These are phyloP conservation scores for Habroteleia sp. DNA, from an alignment of 2,888 invertebrate genomes.

Conservation along the genomic window DNA sequence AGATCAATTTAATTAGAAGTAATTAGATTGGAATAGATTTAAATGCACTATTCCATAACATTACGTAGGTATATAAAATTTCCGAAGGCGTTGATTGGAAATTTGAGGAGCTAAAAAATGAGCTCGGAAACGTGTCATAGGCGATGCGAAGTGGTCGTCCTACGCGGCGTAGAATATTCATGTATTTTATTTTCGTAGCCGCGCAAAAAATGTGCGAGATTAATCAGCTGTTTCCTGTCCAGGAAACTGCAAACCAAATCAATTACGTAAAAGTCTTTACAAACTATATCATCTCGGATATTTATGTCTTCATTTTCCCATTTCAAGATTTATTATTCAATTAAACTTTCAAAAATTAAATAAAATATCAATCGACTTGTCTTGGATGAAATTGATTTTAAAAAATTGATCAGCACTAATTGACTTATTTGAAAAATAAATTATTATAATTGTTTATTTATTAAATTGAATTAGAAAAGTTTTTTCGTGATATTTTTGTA, in stretches of 20 bases:
- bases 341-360: background rate
- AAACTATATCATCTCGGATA: constrained; percentile 3
- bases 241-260: constrained; percentile 5
- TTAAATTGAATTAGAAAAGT: no score
- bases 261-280: constrained; percentile 22
- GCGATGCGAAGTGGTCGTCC: constrained; percentile 46
- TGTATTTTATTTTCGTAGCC: constrained; percentile 38
- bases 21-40: no score
- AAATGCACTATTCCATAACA: no score
- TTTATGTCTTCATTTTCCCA: no score
- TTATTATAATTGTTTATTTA: no score
- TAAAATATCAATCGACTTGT: no score
- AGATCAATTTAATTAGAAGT: no score
- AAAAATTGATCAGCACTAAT: no score
- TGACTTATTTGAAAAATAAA: no score
- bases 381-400: no score
- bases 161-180: constrained; percentile 54
- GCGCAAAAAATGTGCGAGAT: constrained; percentile 35
- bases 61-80: constrained; percentile 34
- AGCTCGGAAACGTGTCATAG: constrained; percentile 42
- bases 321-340: no score
- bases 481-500: no score
- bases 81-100: constrained; percentile 46
- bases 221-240: constrained; percentile 55
- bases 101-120: constrained; percentile 50